Evolutionary conservation across 2,797 vertebrate species (phyloP).

Genomic region (Clarias pachynema): DNA sequence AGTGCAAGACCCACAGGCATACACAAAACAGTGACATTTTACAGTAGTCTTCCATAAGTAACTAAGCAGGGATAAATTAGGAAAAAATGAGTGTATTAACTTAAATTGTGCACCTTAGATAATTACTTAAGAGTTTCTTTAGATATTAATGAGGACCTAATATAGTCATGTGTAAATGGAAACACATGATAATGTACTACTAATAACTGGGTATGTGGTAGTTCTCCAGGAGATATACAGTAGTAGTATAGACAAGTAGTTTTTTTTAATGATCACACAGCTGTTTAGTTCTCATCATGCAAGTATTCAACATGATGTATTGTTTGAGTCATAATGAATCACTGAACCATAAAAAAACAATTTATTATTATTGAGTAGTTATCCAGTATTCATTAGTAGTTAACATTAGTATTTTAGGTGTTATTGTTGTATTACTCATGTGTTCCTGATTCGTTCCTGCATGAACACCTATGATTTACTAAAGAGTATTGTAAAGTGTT

Average conservation of each 20-base stretch:
- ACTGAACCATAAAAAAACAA: neutral
- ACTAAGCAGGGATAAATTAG: neutral
- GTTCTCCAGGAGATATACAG: neutral
- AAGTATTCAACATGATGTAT: neutral
- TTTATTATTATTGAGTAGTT: neutral
- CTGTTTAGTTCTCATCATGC: too few species aligned
- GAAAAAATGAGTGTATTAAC: neutral
- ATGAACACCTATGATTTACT: neutral
- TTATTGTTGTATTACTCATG: neutral
- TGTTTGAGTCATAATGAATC: neutral
- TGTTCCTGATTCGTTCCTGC: neutral
- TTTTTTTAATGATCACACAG: too few species aligned
- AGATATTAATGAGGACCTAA: neutral
- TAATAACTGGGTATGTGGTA: neutral
- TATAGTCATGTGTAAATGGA: neutral
- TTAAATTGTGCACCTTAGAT: neutral
- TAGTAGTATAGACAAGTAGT: too few species aligned
- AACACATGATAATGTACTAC: neutral
- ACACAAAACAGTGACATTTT: neutral
- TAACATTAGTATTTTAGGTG: neutral
- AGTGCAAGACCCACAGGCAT: neutral
- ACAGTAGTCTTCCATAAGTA: neutral
- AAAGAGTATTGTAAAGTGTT: neutral
- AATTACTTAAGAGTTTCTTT: neutral
- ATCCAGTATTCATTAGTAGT: neutral